These are phyloP conservation scores for Lasioglossum pauxillum DNA, from an alignment of 2,888 invertebrate species.

Conservation along the genomic window DNA sequence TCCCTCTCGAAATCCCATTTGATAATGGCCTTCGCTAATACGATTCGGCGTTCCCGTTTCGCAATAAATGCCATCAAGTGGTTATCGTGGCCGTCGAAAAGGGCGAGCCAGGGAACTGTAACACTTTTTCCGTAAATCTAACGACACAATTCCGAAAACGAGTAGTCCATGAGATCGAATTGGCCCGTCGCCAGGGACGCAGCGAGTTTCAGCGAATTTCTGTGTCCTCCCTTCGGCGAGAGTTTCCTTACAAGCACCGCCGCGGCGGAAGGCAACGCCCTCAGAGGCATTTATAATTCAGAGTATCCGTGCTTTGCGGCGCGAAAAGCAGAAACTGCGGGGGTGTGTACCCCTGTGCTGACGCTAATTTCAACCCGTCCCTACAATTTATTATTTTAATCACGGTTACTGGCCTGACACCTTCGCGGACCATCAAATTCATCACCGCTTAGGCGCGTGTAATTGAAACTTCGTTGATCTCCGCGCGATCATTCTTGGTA, in stretches of 20 bases:
- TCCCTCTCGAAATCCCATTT: not conserved
- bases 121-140: slow-evolving; percentile 47
- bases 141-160: slow-evolving; percentile 56
- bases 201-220: slow-evolving; percentile 63
- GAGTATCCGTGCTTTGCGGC: slow-evolving; percentile 53
- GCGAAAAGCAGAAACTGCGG: slow-evolving; percentile 9
- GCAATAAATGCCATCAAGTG: not conserved
- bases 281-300: slow-evolving; percentile 67
- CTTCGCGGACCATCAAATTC: not conserved
- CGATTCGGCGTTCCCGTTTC: not conserved
- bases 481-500: not conserved
- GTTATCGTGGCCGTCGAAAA: not conserved
- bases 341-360: slow-evolving; percentile 30
- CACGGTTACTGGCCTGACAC: slow-evolving; percentile 53
- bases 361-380: slow-evolving; percentile 67
- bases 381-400: slow-evolving; percentile 80
- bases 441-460: not conserved
- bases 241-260: slow-evolving; percentile 39
- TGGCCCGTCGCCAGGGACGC: slow-evolving; percentile 61
- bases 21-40: not conserved
- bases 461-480: not conserved
- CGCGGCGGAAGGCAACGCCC: slow-evolving; percentile 36
- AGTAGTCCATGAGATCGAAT: slow-evolving; percentile 68
- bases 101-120: not conserved
- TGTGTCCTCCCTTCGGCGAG: slow-evolving; percentile 13